Conservation (phyloP, 1,140 invertebrate genomes). For the Drosophila athabasca region DNA sequence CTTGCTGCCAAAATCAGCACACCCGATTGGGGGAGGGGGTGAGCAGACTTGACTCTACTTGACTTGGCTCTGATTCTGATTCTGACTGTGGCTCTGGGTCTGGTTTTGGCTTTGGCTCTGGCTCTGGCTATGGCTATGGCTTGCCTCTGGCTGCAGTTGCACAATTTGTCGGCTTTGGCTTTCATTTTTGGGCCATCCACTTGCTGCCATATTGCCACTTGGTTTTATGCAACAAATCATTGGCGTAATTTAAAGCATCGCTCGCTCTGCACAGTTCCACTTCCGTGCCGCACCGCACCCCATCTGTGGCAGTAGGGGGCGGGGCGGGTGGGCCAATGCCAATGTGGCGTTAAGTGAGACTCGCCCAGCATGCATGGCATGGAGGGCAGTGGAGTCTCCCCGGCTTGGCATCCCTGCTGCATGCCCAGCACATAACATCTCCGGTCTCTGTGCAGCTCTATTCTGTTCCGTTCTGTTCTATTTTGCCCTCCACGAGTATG, state of each 20-base stretch:
- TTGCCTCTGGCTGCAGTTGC: conserved; percentile 62
- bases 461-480: conserved; percentile 9
- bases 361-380: conserved; percentile 51
- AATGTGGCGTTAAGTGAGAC: conserved; percentile 45
- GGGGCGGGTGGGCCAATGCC: too few relatives aligned
- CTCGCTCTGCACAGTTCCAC: not conserved
- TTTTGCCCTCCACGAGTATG: conserved; percentile 14
- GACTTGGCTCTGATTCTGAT: conserved; percentile 57
- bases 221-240: conserved; percentile 81
- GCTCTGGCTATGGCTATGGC: conserved; percentile 32
- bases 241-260: conserved; percentile 78
- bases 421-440: conserved; percentile 12
- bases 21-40: conserved; percentile 9
- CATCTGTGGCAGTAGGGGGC: too few relatives aligned
- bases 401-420: not conserved
- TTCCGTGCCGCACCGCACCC: too few relatives aligned
- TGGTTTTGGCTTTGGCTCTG: conserved; percentile 38
- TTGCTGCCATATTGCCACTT: conserved; percentile 71
- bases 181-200: conserved; percentile 71
- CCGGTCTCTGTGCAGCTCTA: conserved; percentile 23
- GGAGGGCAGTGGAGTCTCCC: not conserved
- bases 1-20: conserved; percentile 79
- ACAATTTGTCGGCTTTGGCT: conserved; percentile 69
- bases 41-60: conserved; percentile 36
- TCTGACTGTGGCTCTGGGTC: conserved; percentile 13